Conservation (phyloP, 2,797 vertebrate species). For the Gadopsis bispinosus region DNA sequence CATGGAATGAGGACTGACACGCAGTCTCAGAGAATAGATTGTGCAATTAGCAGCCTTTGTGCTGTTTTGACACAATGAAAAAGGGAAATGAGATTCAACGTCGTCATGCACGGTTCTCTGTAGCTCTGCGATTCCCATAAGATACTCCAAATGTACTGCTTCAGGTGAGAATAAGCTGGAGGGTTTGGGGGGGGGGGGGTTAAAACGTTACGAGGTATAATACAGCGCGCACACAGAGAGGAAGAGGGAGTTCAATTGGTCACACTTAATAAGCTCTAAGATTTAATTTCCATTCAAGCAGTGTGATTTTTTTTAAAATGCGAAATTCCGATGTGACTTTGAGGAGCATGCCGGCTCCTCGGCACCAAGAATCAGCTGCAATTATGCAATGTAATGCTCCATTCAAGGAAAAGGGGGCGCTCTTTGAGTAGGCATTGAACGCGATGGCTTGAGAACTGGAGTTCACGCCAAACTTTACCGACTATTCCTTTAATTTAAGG, state of each 20-base stretch:
- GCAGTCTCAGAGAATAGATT: slow-evolving; percentile 82
- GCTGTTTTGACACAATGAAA: slow-evolving; percentile 82
- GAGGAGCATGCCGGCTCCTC: slow-evolving; percentile 9
- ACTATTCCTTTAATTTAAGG: slow-evolving; percentile 21
- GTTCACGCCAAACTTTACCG: slow-evolving; percentile 40
- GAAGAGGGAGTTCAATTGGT: slow-evolving; percentile 33
- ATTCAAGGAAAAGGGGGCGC: slow-evolving; percentile 60
- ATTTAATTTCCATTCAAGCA: slow-evolving; percentile 33
- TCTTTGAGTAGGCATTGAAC: slow-evolving; percentile 63
- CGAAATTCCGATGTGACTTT: slow-evolving; percentile 31
- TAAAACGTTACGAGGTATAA: slow-evolving; percentile 43
- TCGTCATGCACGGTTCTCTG: slow-evolving; percentile 68
- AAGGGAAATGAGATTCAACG: slow-evolving; percentile 80
- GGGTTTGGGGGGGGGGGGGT: neutral
- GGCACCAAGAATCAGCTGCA: slow-evolving; percentile 1
- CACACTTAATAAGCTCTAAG: slow-evolving; percentile 47
- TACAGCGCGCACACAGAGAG: slow-evolving; percentile 22
- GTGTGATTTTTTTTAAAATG: slow-evolving; percentile 22
- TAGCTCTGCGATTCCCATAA: slow-evolving; percentile 61
- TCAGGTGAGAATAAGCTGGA: slow-evolving; percentile 63
- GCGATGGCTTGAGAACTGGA: neutral
- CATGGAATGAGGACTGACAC: slow-evolving; percentile 85
- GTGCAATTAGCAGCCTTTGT: slow-evolving; percentile 84
- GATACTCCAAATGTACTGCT: slow-evolving; percentile 62
- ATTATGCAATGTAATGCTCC: slow-evolving; percentile 37